Base-by-base conservation (phyloP, 2,113 vertebrate genomes). In the Saccopteryx leptura region DNA sequence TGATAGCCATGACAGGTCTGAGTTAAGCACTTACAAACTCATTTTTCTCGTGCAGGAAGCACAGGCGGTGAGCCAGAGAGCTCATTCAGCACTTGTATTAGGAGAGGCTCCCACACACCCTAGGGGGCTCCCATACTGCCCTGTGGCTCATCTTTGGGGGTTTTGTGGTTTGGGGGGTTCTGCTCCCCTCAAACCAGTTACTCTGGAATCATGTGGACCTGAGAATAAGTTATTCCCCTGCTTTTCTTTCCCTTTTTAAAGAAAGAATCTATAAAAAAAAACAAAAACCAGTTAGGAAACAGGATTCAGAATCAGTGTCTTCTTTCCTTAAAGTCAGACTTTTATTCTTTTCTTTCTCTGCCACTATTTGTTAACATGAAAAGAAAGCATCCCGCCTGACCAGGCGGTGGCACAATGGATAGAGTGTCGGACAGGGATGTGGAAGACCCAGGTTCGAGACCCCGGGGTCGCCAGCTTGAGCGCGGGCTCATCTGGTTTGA, bases 71-170 rank as follows among this genome's bases (percentile, higher is more conserved):
- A 28, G 31, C 26, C 68, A 15, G 14, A 61, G 61, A 65, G 46
- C 9, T 31, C 50, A 15, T 5, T 21, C 56, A n/a, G 33, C 2
- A 6, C 54, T 33, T 15, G 33, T 5, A 4, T 71, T 0, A 0
- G 11, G 9, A 0, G 10, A 10, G 3, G 39, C 17, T 13, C 48
- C 68, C 39, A 68, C 28, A 19, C 13, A 2, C 0, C 19, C 28
- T 1, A n/a, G 0, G 21, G 52, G 39, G 0, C 17, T 63, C 58
- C 81, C 54, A 24, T 11, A 46, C 1, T n/a, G 33, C 33, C 69
- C 7, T 9, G 39, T 18, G 68, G 28, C 7, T 69, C 71, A 15
- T 84, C n/a, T 21, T 33, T 1, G 81, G 63, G 12, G 31, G 24
- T 31, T 89, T 65, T 10, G 5, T 46, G 28, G n/a, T 15, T 28